Evolutionary conservation across 2,888 invertebrate genomes (phyloP), one percentile per base, ranked within the genome.

Genomic region (Cryptophagus acutangulus): DNA sequence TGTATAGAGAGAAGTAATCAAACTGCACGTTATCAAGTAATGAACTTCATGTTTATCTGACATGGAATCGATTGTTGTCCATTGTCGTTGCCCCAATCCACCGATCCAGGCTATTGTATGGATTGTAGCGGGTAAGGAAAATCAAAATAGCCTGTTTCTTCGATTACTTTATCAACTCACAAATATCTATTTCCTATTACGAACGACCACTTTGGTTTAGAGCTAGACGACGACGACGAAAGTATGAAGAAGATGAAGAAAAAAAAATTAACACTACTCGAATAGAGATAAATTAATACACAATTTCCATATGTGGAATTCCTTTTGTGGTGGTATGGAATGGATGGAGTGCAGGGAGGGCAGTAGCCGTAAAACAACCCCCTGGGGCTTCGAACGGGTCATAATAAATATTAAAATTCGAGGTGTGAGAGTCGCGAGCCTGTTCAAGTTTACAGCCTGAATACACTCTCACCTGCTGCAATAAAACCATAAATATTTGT

Each of bases 401-500:
- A 66, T 63, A 68, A 69, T 69, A 69, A 69, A 69, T 68, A 67
- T 67, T 66, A 48, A 65, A 66, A 66, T 66, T 62, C 58, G 62
- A 68, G 63, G 66, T 66, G 66, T 61, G 65, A 65, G 31, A 64
- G 58, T 61, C 58, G 61, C 63, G 55, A 48, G 51, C 48, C 33
- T 18, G 34, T 46, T 36, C 34, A 43, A 41, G 42, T 48, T 45
- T 43, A 53, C 52, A 49, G 52, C 53, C 55, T n/a, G n/a, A n/a
- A n/a, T n/a, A n/a, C n/a, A 52, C 43, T 39, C 62, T 64, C 67
- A 67, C 66, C 67, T 68, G 67, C 65, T 53, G 65, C 59, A 67
- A 67, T 69, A 68, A 67, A 67, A 66, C 64, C 66, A 67, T 68
- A 67, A 68, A 68, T 66, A 67, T 66, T 67, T 67, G 65, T 62